These are phyloP conservation scores for Eurosta solidaginis DNA, from an alignment of 1,140 invertebrate species.

Conservation along the genomic window DNA sequence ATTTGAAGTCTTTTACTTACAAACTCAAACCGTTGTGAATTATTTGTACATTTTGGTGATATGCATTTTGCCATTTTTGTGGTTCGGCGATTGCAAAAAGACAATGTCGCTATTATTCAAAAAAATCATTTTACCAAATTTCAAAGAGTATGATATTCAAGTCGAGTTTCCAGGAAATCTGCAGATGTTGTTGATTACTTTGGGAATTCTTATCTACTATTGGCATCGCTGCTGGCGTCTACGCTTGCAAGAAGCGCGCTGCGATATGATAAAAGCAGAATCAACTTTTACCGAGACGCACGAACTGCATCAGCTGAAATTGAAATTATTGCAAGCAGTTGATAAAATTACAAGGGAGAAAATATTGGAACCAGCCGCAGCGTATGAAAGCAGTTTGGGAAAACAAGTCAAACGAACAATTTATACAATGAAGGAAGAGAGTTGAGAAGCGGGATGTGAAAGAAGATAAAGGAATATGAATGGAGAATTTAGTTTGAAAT, in stretches of 20 bases:
- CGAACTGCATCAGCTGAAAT: not conserved
- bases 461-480: not conserved
- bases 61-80: constrained; percentile 21
- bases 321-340: constrained; percentile 11
- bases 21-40: constrained; percentile 23
- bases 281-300: constrained; percentile 4
- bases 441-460: not conserved
- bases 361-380: not conserved
- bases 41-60: constrained; percentile 26
- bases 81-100: constrained; percentile 30
- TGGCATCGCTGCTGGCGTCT: constrained; percentile 22
- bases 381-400: not conserved
- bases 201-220: not conserved
- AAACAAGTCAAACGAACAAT: not conserved
- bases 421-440: not conserved
- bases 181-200: not conserved
- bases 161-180: not conserved
- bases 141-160: not conserved
- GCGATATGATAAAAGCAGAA: not conserved
- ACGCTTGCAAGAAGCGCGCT: not conserved
- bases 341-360: not conserved
- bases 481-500: not conserved
- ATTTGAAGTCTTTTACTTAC: constrained; percentile 19
- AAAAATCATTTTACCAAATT: constrained; percentile 19
- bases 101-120: constrained; percentile 31